phyloP scores from a whole-genome alignment of 1,140 invertebrate genomes.

The Alviniconcha marisindica region DNA sequence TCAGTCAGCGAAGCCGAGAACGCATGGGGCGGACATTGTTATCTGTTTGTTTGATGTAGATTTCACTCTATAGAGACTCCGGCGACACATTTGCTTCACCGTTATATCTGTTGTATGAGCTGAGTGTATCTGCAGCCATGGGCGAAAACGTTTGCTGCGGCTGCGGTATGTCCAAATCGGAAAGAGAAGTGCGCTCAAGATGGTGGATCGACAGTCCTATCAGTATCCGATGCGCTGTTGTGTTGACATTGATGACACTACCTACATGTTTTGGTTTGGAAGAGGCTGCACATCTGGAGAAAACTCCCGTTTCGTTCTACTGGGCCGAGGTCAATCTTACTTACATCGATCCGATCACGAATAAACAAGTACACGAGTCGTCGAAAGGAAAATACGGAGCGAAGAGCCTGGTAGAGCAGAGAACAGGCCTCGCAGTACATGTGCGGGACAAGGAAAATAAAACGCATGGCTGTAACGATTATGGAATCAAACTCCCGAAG shows the following conservation, averaged over 20 bases:
- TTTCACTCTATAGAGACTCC: not conserved
- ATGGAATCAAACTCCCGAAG: conserved; percentile 37
- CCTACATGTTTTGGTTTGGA: not conserved
- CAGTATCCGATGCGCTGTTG: conserved; percentile 23
- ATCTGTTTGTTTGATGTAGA: not conserved
- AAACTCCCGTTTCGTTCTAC: conserved; percentile 3
- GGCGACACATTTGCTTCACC: not conserved
- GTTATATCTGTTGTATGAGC: not conserved
- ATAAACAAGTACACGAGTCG: conserved; percentile 11
- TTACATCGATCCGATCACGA: conserved; percentile 27
- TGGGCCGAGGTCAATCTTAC: conserved; percentile 38
- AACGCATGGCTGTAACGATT: conserved; percentile 41
- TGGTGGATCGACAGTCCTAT: conserved; percentile 14
- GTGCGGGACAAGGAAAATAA: conserved; percentile 34
- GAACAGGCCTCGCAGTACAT: conserved; percentile 40
- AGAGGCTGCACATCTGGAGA: not conserved
- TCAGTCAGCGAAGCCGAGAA: not conserved
- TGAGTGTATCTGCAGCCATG: not conserved
- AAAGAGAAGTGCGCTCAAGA: conserved; percentile 4
- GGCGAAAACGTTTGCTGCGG: not conserved
- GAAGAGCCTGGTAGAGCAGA: conserved; percentile 35
- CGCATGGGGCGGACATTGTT: not conserved
- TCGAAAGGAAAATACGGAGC: conserved; percentile 39
- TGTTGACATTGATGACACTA: conserved; percentile 21
- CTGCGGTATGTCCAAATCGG: not conserved